Base-by-base conservation (phyloP, 2,888 invertebrate genomes). In the Acanthacorydalis orientalis region DNA sequence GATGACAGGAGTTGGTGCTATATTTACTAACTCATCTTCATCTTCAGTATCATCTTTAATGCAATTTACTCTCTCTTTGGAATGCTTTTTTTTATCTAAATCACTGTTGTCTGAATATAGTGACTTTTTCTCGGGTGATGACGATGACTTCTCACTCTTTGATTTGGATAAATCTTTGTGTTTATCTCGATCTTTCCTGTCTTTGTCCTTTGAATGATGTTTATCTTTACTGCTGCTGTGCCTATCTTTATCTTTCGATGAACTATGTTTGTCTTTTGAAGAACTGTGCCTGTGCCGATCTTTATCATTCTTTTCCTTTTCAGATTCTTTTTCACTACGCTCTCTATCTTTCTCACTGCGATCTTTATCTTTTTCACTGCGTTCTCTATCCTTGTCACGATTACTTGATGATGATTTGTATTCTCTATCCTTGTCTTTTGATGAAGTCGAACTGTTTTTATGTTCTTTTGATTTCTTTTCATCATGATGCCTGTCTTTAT, bases 201-300 rank as follows among this genome's bases (percentile, higher is more conserved):
- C 74, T 57, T 73, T 78, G 48, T 76, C 76, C 59, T 74, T 77
- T 44, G 68, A 56, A 50, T 68, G 67, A 54, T 63, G 60, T 53
- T 57, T 62, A 33, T 65, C 63, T 51, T 64, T 66, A 43, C 53
- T 55, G 12, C 56, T 56, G 48, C 53, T 56, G 38, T 60, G 61
- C 50, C 57, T 58, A 38, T 60, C 59, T 50, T 53, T 58, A 46
- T 55, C 55, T 35, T 51, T 55, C 10, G 44, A 44, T 12, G 57
- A 56, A 49, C 59, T 59, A 56, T 64, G 63, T 53, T 60, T 64
- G 51, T 68, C 68, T 52, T 66, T 70, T 48, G 67, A 60, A 47
- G 57, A 59, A 56, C 59, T 59, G 49, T 64, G 60, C 47, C 60
- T 64, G 34, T 64, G 62, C 50, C 59, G 63, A 48, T 72, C 70